Conservation (phyloP, 2,113 vertebrate species). For the Cyprinodon brontotheroides region DNA sequence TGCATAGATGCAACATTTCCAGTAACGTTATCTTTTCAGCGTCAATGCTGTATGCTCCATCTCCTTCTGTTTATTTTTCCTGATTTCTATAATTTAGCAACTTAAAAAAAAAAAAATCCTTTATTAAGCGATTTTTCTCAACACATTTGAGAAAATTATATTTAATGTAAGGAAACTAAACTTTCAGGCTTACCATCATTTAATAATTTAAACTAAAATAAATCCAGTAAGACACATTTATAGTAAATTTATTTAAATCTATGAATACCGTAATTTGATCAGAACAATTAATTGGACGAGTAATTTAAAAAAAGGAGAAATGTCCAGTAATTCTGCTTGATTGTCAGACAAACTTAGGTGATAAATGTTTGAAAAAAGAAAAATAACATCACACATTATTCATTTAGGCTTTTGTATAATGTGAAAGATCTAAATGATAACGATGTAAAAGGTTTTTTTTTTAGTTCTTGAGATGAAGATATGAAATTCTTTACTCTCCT, state of each 20-base stretch:
- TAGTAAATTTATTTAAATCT: neutral
- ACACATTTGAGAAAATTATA: neutral
- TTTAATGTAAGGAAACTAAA: neutral
- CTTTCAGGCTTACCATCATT: too few relatives aligned
- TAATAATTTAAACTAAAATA: neutral
- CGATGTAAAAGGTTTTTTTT: neutral
- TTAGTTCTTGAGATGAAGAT: too few relatives aligned
- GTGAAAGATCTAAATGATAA: too few relatives aligned
- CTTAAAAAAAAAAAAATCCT: neutral
- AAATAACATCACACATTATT: neutral
- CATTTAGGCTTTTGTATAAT: neutral
- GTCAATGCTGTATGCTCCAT: too few relatives aligned
- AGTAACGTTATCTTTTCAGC: slow-evolving; percentile 9
- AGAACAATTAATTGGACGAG: neutral
- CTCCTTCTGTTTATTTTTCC: neutral
- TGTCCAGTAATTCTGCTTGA: neutral
- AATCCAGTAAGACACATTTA: neutral
- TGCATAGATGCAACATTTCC: slow-evolving; percentile 18
- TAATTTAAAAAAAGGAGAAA: neutral
- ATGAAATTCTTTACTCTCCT: too few relatives aligned
- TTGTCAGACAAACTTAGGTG: neutral
- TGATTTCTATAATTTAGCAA: neutral
- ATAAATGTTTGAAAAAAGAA: neutral
- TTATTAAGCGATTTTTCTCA: neutral
- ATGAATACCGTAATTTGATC: neutral